These are phyloP conservation scores for Lophura nycthemera DNA, from an alignment of 2,113 vertebrate species.

Conservation along the genomic window DNA sequence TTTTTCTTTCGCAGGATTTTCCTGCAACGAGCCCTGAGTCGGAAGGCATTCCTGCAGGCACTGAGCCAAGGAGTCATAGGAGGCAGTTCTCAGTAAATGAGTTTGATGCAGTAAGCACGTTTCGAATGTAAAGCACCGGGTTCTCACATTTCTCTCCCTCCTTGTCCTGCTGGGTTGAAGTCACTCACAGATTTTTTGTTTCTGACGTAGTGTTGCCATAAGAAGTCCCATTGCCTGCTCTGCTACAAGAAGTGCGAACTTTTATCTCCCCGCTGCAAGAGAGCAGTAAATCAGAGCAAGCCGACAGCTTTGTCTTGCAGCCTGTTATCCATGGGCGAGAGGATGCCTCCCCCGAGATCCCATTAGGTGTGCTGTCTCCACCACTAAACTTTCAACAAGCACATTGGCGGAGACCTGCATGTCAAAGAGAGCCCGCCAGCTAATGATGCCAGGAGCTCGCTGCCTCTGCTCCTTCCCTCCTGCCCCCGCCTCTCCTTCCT, in stretches of 20 bases:
- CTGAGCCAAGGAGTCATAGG: neutral
- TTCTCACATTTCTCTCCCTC: neutral
- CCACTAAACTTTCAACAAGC: conserved; percentile 20
- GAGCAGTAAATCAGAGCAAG: conserved; percentile 41
- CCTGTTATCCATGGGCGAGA: conserved; percentile 25
- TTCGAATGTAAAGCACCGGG: neutral
- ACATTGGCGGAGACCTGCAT: neutral
- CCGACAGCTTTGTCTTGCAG: conserved; percentile 51
- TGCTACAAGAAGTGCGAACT: neutral
- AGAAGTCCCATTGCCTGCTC: neutral
- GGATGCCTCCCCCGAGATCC: conserved; percentile 61
- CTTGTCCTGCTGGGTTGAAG: neutral
- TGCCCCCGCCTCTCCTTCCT: neutral
- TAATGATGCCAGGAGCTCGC: conserved; percentile 40
- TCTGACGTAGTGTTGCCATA: neutral
- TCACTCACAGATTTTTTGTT: neutral
- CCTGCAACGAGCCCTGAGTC: neutral
- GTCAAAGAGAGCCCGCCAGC: conserved; percentile 16
- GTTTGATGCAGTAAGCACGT: neutral
- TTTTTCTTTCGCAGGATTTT: neutral
- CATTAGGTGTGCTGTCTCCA: conserved; percentile 58
- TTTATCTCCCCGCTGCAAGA: conserved; percentile 40
- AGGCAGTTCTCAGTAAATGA: neutral
- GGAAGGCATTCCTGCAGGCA: neutral
- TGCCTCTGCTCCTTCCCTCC: neutral